These are phyloP conservation scores for Oikopleura dioica DNA, from an alignment of 23 tunicate genomes.

Conservation along the genomic window DNA sequence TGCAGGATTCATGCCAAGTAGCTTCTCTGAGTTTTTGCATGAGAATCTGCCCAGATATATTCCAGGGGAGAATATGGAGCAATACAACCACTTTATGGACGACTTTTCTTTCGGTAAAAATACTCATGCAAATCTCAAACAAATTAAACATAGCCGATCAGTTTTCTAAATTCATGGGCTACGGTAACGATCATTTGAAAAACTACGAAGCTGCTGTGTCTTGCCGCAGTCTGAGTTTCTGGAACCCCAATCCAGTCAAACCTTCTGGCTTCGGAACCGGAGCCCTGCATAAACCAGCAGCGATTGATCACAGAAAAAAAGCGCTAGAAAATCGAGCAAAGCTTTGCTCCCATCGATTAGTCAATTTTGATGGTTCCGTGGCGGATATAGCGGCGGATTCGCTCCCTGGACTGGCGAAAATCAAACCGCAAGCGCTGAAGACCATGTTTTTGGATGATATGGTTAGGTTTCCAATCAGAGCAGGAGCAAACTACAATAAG, in stretches of 20 bases:
- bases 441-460: too few species aligned
- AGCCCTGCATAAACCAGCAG: background rate
- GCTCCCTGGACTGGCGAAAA: too few species aligned
- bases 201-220: background rate
- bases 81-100: background rate
- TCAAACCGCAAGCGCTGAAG: too few species aligned
- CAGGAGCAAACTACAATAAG: too few species aligned
- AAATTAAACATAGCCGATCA: background rate
- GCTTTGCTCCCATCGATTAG: too few species aligned
- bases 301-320: background rate
- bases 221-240: background rate
- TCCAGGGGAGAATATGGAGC: background rate
- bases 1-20: background rate
- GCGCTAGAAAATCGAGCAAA: too few species aligned
- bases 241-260: background rate
- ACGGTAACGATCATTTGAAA: background rate
- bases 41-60: background rate
- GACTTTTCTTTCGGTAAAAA: slow-evolving; percentile 4
- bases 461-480: too few species aligned
- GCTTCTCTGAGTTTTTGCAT: background rate
- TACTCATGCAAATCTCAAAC: too few species aligned
- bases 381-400: too few species aligned
- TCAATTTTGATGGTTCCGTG: too few species aligned
- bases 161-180: background rate
- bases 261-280: background rate